phyloP scores from a whole-genome alignment of 2,113 vertebrate species.

The Pterocles orientalis region DNA sequence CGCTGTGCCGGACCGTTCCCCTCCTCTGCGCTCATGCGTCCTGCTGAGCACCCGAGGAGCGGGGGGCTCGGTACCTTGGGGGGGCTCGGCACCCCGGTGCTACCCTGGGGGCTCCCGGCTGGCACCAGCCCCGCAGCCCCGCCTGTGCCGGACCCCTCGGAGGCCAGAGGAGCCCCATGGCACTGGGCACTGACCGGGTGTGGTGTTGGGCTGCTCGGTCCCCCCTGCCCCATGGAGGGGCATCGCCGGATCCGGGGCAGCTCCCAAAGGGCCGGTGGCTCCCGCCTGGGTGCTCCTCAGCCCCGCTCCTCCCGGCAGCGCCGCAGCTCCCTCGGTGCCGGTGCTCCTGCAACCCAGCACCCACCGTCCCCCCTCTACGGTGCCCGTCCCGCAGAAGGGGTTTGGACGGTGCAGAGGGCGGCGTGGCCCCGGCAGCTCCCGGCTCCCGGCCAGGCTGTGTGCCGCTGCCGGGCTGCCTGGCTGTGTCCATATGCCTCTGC shows the following conservation, averaged over 20 bases:
- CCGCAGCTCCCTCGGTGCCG: accelerated
- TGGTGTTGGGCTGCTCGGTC: neutral
- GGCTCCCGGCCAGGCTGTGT: neutral
- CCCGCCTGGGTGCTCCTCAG: neutral
- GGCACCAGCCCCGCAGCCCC: neutral
- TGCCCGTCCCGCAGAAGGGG: accelerated
- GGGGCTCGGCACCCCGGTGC: accelerated
- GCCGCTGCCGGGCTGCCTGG: neutral
- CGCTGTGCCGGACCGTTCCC: neutral
- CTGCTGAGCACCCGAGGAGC: neutral
- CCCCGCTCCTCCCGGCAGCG: neutral
- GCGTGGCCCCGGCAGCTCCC: neutral
- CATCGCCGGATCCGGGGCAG: accelerated
- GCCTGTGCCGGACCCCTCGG: accelerated
- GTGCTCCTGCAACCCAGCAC: accelerated
- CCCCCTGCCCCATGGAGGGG: neutral
- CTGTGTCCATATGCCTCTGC: slow-evolving; percentile 51
- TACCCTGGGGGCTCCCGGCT: accelerated
- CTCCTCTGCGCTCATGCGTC: neutral
- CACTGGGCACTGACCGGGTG: accelerated
- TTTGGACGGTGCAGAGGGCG: neutral
- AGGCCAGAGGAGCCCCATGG: neutral
- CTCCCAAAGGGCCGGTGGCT: neutral
- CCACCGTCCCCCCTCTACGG: accelerated
- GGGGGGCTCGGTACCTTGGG: neutral